These are phyloP conservation scores for Perizoma affinitatum DNA, from an alignment of 2,888 invertebrate genomes.

Conservation along the genomic window DNA sequence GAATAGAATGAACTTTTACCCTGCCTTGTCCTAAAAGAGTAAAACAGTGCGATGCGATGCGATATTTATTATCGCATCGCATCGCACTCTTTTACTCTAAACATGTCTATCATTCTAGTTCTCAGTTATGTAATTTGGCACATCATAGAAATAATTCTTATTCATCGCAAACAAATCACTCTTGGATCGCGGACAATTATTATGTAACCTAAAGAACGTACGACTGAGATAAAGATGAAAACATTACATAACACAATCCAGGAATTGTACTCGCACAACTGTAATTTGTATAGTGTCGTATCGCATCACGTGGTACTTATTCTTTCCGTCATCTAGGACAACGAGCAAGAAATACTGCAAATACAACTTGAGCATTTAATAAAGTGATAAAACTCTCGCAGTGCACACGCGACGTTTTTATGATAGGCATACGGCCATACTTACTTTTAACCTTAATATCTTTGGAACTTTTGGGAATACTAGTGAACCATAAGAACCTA, in stretches of 20 bases:
- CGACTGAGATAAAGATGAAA: too few species aligned
- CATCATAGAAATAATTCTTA: too few species aligned
- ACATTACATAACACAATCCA: too few species aligned
- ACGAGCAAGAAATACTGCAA: conserved; percentile 43
- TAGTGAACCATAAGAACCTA: conserved; percentile 40
- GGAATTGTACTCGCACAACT: too few species aligned
- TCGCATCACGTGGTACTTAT: not conserved
- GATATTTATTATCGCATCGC: not conserved
- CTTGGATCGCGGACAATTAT: too few species aligned
- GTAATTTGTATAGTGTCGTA: not conserved
- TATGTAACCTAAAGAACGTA: too few species aligned
- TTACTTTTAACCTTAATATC: conserved; percentile 54
- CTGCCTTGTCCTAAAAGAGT: conserved; percentile 13
- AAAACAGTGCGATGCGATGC: not conserved
- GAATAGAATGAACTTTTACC: conserved; percentile 48
- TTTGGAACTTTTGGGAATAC: conserved; percentile 49
- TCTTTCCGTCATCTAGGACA: conserved; percentile 1
- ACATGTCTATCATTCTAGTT: too few species aligned
- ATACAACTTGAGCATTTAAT: conserved; percentile 68
- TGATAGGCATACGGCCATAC: conserved; percentile 51
- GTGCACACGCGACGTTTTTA: conserved; percentile 69
- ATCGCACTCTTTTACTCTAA: not conserved
- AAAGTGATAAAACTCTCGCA: conserved; percentile 71
- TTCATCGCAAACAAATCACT: too few species aligned
- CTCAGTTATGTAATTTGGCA: too few species aligned